Evolutionary conservation across 2,888 invertebrate species (phyloP).

Genomic region (Piscicola geometra): DNA sequence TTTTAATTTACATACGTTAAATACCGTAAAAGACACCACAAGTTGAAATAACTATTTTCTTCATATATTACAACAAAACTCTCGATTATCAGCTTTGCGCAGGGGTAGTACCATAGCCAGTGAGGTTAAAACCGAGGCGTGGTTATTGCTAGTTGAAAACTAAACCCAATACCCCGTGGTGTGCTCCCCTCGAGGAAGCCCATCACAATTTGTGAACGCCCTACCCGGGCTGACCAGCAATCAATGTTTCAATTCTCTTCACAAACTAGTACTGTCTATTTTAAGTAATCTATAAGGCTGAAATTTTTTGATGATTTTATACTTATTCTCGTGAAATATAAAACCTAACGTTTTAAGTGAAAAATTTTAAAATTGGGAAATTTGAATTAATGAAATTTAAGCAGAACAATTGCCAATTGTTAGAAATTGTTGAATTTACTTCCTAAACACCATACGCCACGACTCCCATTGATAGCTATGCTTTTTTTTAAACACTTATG

Average conservation of each 20-base stretch:
- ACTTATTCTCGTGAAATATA: no score
- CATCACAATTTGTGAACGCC: constrained; percentile 50
- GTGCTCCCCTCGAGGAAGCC: constrained; percentile 50
- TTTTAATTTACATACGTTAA: no score
- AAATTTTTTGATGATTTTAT: no score
- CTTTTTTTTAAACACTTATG: no score
- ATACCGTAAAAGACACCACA: neutral
- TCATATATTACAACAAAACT: neutral
- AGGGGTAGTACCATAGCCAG: constrained; percentile 45
- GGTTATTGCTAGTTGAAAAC: constrained; percentile 57
- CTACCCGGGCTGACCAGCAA: constrained; percentile 31
- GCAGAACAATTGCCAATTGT: no score
- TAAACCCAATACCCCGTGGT: constrained; percentile 55
- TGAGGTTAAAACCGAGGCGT: constrained; percentile 54
- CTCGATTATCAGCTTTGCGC: constrained; percentile 38
- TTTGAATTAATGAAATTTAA: no score
- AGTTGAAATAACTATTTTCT: neutral
- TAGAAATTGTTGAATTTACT: no score
- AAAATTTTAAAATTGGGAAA: no score
- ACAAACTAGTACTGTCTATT: no score
- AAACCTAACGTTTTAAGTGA: no score
- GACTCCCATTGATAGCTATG: neutral
- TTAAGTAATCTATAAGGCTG: no score
- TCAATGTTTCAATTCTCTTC: neutral
- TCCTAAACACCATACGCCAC: no score